Evolutionary conservation across 2,888 invertebrate genomes (phyloP).

Genomic region (Eilema caniola): DNA sequence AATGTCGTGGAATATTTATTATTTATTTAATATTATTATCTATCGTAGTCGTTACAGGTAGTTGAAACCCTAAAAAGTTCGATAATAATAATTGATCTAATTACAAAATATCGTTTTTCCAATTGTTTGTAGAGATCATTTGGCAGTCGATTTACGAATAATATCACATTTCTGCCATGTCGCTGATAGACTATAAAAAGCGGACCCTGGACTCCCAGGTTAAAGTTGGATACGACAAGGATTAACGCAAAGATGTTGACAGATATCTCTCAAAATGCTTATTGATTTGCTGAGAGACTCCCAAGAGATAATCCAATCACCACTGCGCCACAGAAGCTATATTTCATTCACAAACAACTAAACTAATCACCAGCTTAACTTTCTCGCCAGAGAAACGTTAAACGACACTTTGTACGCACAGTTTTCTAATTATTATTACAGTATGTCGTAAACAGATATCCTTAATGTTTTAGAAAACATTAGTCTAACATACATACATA

Average conservation of each 20-base stretch:
- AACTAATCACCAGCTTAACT: not conserved
- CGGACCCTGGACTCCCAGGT: too few relatives aligned
- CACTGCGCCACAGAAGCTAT: not conserved
- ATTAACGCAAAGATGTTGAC: not conserved
- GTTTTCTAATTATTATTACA: conserved; percentile 1
- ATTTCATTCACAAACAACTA: not conserved
- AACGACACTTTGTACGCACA: not conserved
- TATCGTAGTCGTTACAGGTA: too few relatives aligned
- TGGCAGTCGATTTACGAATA: too few relatives aligned
- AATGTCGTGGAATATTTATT: too few relatives aligned
- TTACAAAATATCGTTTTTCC: too few relatives aligned
- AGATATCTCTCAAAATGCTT: too few relatives aligned
- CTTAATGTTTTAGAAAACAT: not conserved
- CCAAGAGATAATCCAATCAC: not conserved
- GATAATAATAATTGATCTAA: too few relatives aligned
- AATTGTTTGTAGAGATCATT: too few relatives aligned
- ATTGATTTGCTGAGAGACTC: not conserved
- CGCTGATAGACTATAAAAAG: too few relatives aligned
- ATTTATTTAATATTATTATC: too few relatives aligned
- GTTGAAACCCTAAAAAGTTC: too few relatives aligned
- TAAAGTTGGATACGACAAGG: not conserved
- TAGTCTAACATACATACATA: not conserved
- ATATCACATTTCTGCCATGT: too few relatives aligned
- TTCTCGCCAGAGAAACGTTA: not conserved
- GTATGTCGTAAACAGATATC: not conserved